phyloP scores from a whole-genome alignment of 2,888 invertebrate genomes.

The Diplazon laetatorius region DNA sequence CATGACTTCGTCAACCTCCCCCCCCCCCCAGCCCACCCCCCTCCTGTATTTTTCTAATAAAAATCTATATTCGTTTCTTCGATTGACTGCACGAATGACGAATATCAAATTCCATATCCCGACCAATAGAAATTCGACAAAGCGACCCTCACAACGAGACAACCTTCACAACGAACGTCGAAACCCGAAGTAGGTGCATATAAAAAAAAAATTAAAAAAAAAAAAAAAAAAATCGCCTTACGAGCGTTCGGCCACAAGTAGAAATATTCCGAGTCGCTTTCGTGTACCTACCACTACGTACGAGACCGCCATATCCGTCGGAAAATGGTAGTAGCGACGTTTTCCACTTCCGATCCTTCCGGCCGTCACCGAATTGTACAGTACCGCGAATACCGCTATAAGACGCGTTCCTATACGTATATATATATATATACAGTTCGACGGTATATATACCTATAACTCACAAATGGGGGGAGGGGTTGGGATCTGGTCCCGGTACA shows the following conservation, averaged over 20 bases:
- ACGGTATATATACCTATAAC: slow-evolving; percentile 47
- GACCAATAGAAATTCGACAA: slow-evolving; percentile 1
- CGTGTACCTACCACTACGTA: neutral
- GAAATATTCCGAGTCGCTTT: slow-evolving; percentile 36
- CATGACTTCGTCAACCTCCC: too few species aligned
- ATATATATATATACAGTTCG: too few species aligned
- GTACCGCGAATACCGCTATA: slow-evolving; percentile 22
- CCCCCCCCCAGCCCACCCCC: too few species aligned
- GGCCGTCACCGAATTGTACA: slow-evolving; percentile 17
- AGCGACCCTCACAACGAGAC: neutral
- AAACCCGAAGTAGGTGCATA: too few species aligned
- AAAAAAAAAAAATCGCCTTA: neutral
- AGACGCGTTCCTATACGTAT: slow-evolving; percentile 13
- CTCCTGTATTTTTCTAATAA: neutral
- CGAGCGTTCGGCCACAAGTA: slow-evolving; percentile 24
- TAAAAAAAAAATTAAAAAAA: neutral
- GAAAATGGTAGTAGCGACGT: slow-evolving; percentile 28
- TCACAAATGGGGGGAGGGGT: too few species aligned
- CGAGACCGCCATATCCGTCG: slow-evolving; percentile 1
- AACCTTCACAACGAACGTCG: neutral
- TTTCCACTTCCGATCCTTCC: slow-evolving; percentile 21
- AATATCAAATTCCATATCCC: neutral
- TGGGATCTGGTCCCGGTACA: slow-evolving; percentile 68
- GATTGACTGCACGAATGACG: neutral
- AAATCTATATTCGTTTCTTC: slow-evolving; percentile 1